A percentile compares a stretch with the other conserved stretches of the same genome.
phyloP scores from a whole-genome alignment of 2,888 invertebrate genomes.

The Drosophila birchii region DNA sequence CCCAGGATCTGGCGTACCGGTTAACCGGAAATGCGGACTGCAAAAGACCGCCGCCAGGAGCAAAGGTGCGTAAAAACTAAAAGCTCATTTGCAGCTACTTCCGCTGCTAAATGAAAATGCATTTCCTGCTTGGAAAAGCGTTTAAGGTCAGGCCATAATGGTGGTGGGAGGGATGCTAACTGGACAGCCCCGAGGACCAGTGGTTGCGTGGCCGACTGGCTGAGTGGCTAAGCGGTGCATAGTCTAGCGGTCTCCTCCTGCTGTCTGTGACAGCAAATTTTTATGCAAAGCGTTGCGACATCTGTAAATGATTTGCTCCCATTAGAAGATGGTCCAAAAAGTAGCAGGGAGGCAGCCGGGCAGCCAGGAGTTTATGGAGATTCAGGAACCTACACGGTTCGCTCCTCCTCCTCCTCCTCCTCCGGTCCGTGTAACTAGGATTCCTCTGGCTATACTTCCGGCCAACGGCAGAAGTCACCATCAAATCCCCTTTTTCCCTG shows the following conservation, averaged over 20 bases:
- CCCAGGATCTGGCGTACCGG: not conserved
- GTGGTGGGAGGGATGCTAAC: not conserved
- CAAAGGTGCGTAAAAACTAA: conserved; percentile 80
- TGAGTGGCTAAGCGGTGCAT: conserved; percentile 1
- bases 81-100: conserved; percentile 84
- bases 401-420: conserved; percentile 1
- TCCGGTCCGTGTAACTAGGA: conserved; percentile 41
- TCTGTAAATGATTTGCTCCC: conserved; percentile 79
- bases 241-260: conserved; percentile 13
- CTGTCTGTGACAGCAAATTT: conserved; percentile 62
- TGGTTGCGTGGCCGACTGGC: conserved; percentile 6
- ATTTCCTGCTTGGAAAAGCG: conserved; percentile 81
- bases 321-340: conserved; percentile 56
- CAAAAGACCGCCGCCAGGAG: conserved; percentile 32
- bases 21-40: conserved; percentile 45
- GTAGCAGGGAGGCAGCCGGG: not conserved
- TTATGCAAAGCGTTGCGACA: conserved; percentile 75
- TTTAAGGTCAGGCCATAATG: conserved; percentile 52
- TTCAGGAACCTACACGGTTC: conserved; percentile 3
- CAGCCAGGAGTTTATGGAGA: not conserved
- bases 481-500: not conserved
- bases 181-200: not conserved
- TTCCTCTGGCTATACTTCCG: conserved; percentile 63
- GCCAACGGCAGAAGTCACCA: conserved; percentile 53
- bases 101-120: conserved; percentile 83